A percentile compares a stretch with the other conserved stretches of the same genome.
Evolutionary conservation across 2,888 invertebrate genomes (phyloP).

Genomic region (Machimus atricapillus): DNA sequence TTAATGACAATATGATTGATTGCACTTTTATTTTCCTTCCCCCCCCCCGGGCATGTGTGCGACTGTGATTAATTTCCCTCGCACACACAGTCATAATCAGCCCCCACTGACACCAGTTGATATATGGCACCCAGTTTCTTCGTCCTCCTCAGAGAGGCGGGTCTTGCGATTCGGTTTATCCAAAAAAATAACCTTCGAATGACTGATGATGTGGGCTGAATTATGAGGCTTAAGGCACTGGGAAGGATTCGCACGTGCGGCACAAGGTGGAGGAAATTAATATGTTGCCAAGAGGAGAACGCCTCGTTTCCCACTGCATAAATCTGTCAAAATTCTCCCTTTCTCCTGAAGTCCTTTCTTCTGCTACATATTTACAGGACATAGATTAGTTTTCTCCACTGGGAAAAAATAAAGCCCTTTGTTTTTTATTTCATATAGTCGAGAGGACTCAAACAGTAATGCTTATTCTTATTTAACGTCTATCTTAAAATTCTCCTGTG

Average conservation of each 20-base stretch:
- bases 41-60: neutral
- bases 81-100: conserved; percentile 36
- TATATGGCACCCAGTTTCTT: conserved; percentile 35
- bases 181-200: conserved; percentile 14
- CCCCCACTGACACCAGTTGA: conserved; percentile 39
- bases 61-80: conserved; percentile 38
- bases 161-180: conserved; percentile 1
- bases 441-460: no score
- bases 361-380: neutral
- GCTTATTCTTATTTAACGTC: no score
- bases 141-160: neutral
- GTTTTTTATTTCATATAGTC: neutral
- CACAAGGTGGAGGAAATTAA: neutral
- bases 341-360: neutral
- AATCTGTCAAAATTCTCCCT: neutral
- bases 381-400: neutral
- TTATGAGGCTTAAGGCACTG: neutral
- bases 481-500: no score
- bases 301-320: neutral
- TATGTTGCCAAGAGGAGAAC: neutral
- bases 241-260: neutral
- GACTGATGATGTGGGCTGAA: conserved; percentile 35
- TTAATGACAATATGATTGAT: conserved; percentile 43
- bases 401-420: neutral
- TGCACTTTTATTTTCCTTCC: conserved; percentile 33